Evolutionary conservation across 30 jellyfish, hydroid and myxozoan genomes (phyloP).

Genomic region (Pseudorhiza aurosa): DNA sequence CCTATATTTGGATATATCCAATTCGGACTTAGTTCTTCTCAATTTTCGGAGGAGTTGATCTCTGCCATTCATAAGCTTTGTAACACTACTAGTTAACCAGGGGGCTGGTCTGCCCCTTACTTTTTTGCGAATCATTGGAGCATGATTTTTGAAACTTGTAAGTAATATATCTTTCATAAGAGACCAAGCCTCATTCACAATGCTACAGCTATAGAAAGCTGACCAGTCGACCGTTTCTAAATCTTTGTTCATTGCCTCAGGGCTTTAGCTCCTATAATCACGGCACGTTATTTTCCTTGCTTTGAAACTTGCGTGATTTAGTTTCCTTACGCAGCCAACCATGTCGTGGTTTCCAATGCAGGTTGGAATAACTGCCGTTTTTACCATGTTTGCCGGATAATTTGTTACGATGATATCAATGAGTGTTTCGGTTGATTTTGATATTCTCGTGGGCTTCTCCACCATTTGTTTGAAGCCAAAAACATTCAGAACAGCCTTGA

Average conservation of each 20-base stretch:
- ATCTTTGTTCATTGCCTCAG: conserved; percentile 52
- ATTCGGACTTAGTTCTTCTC: no score
- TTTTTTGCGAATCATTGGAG: no score
- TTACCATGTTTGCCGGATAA: conserved; percentile 23
- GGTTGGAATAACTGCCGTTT: conserved; percentile 58
- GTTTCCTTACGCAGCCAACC: conserved; percentile 55
- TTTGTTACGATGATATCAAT: conserved; percentile 38
- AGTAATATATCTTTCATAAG: no score
- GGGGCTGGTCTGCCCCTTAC: no score
- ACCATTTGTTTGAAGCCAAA: conserved; percentile 39
- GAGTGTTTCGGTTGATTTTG: conserved; percentile 34
- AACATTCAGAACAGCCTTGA: conserved; percentile 22
- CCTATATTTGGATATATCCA: no score
- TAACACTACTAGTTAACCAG: no score
- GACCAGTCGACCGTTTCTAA: conserved; percentile 50
- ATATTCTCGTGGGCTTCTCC: conserved; percentile 37
- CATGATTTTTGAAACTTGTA: no score
- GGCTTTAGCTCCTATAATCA: conserved; percentile 50
- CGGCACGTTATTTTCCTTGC: conserved; percentile 54
- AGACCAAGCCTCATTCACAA: conserved; percentile 36
- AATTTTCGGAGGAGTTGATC: no score
- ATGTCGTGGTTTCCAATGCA: conserved; percentile 67
- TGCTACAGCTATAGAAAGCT: conserved; percentile 22
- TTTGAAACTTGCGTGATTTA: conserved; percentile 20
- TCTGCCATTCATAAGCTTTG: no score